These are phyloP conservation scores for Ailuropoda melanoleuca DNA, from an alignment of 2,113 vertebrate genomes.

Conservation along the genomic window DNA sequence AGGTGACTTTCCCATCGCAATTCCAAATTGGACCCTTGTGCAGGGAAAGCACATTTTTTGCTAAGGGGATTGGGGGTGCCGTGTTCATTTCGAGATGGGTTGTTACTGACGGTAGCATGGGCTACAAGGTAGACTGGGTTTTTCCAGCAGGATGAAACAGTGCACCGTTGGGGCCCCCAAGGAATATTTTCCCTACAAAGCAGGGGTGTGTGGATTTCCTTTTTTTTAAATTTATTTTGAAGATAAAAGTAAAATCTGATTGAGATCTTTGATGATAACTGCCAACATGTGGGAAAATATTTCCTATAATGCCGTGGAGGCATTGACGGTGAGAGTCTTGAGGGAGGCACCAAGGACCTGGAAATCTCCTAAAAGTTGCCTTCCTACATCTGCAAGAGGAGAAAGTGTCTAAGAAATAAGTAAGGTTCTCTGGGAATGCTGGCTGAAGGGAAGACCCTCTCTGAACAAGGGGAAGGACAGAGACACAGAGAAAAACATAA, in stretches of 20 bases:
- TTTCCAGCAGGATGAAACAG: rapidly evolving
- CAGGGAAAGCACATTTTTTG: rapidly evolving
- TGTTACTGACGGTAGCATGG: rapidly evolving
- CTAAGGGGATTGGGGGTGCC: neutral
- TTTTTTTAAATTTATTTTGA: neutral
- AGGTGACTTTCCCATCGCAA: too few species aligned
- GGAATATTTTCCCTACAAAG: rapidly evolving
- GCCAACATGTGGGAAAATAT: neutral
- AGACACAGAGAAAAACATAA: neutral
- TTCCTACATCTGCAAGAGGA: neutral
- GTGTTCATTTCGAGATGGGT: neutral
- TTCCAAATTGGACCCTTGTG: neutral
- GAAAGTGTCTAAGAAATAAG: neutral
- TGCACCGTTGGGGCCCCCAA: rapidly evolving
- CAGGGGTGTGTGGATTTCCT: rapidly evolving
- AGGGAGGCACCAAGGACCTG: rapidly evolving
- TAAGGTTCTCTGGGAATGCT: neutral
- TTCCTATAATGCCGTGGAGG: neutral
- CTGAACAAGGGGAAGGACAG: neutral
- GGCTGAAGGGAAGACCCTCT: neutral
- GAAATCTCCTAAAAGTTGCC: too few species aligned
- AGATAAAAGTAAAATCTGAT: neutral
- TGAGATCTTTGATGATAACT: neutral
- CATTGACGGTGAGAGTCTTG: too few species aligned
- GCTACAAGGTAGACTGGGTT: rapidly evolving